Evolutionary conservation across 2,888 invertebrate species (phyloP).

Genomic region (Sphecodes monilicornis): DNA sequence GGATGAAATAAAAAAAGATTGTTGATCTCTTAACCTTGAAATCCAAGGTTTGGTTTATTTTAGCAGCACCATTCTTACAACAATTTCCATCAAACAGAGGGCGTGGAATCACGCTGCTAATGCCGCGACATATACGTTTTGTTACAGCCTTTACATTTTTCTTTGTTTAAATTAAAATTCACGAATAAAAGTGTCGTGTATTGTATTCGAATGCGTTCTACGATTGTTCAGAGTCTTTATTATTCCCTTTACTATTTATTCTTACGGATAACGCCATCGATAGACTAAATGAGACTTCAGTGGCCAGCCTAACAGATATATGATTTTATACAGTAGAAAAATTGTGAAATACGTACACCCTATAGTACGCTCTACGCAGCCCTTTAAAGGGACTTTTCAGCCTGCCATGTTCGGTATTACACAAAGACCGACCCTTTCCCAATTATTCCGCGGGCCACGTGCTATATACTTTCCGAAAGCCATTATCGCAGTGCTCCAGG

Average conservation of each 20-base stretch:
- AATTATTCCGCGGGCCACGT: not conserved
- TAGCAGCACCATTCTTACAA: too few relatives aligned
- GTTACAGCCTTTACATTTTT: too few relatives aligned
- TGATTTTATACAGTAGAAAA: not conserved
- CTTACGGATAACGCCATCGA: not conserved
- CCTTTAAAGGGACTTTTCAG: not conserved
- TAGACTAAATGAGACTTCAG: not conserved
- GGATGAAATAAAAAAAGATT: too few relatives aligned
- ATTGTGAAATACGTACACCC: not conserved
- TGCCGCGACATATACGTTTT: too few relatives aligned
- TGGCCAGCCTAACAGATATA: not conserved
- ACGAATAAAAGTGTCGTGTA: not conserved
- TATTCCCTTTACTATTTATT: not conserved
- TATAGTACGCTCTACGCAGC: not conserved
- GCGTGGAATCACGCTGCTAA: too few relatives aligned
- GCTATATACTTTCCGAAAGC: not conserved
- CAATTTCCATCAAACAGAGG: too few relatives aligned
- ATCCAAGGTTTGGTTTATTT: too few relatives aligned
- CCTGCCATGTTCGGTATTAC: not conserved
- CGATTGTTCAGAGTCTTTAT: not conserved
- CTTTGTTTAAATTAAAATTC: not conserved
- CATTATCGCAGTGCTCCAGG: conserved; percentile 5
- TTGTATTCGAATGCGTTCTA: not conserved
- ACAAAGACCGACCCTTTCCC: conserved; percentile 4
- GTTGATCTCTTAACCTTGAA: too few relatives aligned